Evolutionary conservation across 2,888 invertebrate genomes (phyloP).

Genomic region (Cyclophora punctaria): DNA sequence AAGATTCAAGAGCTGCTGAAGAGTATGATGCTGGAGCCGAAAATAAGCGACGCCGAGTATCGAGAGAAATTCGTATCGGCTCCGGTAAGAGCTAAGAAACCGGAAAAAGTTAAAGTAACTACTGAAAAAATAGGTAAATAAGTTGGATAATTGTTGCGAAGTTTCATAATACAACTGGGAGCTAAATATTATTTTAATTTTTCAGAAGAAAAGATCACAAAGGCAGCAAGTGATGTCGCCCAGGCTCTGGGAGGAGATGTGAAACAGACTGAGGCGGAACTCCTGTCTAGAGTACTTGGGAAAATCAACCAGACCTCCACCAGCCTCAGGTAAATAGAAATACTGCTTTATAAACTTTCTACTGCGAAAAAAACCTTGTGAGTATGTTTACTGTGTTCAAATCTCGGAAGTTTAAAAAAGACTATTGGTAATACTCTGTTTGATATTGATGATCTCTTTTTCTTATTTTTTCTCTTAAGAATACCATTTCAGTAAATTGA

Average conservation of each 20-base stretch:
- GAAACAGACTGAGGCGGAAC: constrained; percentile 82
- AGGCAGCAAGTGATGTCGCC: constrained; percentile 84
- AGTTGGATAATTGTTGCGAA: too few species aligned
- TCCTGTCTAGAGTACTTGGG: constrained; percentile 80
- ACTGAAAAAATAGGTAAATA: neutral
- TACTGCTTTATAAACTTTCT: too few species aligned
- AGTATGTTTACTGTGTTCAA: too few species aligned
- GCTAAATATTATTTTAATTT: constrained; percentile 7
- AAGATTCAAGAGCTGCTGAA: constrained; percentile 62
- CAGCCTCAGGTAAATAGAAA: constrained; percentile 43
- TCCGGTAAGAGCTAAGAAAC: constrained; percentile 29
- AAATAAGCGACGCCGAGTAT: constrained; percentile 53
- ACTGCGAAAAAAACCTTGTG: too few species aligned
- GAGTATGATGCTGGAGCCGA: constrained; percentile 56
- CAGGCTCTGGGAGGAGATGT: constrained; percentile 79
- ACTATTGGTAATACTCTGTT: too few species aligned
- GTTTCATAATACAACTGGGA: neutral
- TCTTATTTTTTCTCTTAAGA: too few species aligned
- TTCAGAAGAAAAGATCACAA: constrained; percentile 64
- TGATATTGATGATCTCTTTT: too few species aligned
- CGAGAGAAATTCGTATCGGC: constrained; percentile 51
- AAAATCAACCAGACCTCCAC: constrained; percentile 63
- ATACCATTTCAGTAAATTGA: too few species aligned
- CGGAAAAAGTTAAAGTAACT: neutral
- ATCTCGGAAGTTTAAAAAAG: too few species aligned